Evolutionary conservation across 1,140 invertebrate genomes (phyloP), one percentile per base, ranked within the genome.

Genomic region (Thaumatotibia leucotreta): DNA sequence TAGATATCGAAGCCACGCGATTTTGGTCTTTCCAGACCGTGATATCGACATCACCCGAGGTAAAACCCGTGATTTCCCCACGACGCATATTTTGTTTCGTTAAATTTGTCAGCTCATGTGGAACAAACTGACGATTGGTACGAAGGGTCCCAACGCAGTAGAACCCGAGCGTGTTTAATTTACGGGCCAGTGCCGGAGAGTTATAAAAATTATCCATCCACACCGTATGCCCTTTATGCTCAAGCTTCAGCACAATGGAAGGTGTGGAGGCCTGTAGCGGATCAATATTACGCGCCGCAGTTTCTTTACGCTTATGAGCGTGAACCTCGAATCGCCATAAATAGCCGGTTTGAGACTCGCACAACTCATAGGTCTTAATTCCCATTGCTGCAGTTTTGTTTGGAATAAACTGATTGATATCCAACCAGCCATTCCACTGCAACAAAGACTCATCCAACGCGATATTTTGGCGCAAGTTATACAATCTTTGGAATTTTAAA

Each of bases 301-400:
- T 49, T 49, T 17, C 45, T 49, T 2, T 17, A 49, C 14, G 23
- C 32, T 39, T 49, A 49, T 4, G 14, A 14, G 63, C 54, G 49
- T 77, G 65, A n/a, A 74, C 22, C 54, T 73, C 62, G 35, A n/a
- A n/a, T n/a, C n/a, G n/a, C n/a, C n/a, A n/a, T n/a, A n/a, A n/a
- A n/a, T n/a, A n/a, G 0, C 72, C 75, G 32, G 66, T 49, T 17
- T 67, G 52, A 10, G 67, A 69, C 8, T 75, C 70, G 58, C 71
- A 78, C 0, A 78, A 20, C 29, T 74, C 76, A 49, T 72, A 76
- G 2, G 67, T 73, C 65, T 79, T 79, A 76, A n/a, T 69, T 0
- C 69, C 74, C 0, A 69, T 45, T 49, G 8, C 4, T 1, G 74
- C 65, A 3, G 65, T 29, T 24, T 61, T 66, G 14, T 61, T 73